Base-by-base conservation (phyloP, 2,113 vertebrate genomes). In the Brachypodius melanocephalos region DNA sequence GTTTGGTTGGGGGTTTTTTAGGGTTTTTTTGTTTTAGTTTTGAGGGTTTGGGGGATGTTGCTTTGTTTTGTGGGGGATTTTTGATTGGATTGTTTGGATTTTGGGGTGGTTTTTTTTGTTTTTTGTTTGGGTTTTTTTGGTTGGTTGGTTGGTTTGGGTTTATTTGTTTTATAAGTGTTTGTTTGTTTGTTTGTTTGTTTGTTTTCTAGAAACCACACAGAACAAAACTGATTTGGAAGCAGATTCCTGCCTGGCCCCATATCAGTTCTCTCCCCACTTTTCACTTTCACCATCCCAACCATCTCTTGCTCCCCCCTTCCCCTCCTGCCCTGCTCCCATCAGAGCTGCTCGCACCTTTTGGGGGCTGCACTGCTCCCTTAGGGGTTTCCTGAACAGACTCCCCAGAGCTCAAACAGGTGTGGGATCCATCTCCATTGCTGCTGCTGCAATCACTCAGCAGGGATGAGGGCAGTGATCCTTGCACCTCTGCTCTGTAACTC, bases 391-490 rank as follows among this genome's bases (percentile, higher is more conserved):
- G 63, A 12, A 58, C 77, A 71, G 55, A 5, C 80, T 58, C 42
- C 31, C 52, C 6, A 5, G 83, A 69, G 55, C 66, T 86, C 67
- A 34, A 14, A 22, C 1, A 45, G 58, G 49, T 49, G 54, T 73
- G 26, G 55, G 73, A 29, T 32, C 51, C 79, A 85, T 73, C 87
- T 89, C 31, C 83, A 54, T 63, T 46, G 73, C 91, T 55, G 45
- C 45, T 46, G 45, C 45, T 46, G 46, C 46, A 13, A 48, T 14
- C 46, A 13, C 46, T 4, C 22, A 7, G 22, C 7, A 12, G 45
- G 20, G 67, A 42, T 4, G 63, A 17, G 52, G 51, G 69, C 67
- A 83, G 19, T 34, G 86, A 83, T 55, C 72, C 71, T 19, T 40
- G 48, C 17, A 12, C 9, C 0, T 8, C 7, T 9, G 65, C 58